Evolutionary conservation across 2,888 invertebrate species (phyloP).

Genomic region (Plebejus melissa): DNA sequence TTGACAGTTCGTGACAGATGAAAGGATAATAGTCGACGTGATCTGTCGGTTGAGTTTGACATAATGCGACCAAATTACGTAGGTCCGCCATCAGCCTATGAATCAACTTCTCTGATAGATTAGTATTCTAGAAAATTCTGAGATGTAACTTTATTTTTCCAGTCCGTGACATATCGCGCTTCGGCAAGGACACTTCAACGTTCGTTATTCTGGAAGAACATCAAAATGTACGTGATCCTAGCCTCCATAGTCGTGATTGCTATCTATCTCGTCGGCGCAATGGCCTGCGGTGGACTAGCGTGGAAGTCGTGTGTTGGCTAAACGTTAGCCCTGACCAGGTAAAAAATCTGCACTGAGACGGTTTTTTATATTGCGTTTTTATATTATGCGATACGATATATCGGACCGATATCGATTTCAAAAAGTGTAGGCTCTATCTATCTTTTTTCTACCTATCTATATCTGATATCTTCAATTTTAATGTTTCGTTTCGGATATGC

Average conservation of each 20-base stretch:
- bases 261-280: constrained; percentile 90
- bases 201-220: constrained; percentile 95
- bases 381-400: background rate
- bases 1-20: no score
- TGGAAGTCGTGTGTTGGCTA: constrained; percentile 85
- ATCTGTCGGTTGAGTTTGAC: no score
- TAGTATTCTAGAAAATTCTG: background rate
- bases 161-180: constrained; percentile 93
- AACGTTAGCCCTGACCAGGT: constrained; percentile 20
- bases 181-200: constrained; percentile 91
- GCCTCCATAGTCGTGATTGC: constrained; percentile 83
- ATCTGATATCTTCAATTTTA: background rate
- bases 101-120: background rate
- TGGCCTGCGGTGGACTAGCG: constrained; percentile 91
- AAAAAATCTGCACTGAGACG: constrained; percentile 3
- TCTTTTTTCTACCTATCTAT: background rate
- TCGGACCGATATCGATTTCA: background rate
- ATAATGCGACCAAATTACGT: no score
- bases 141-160: constrained; percentile 51
- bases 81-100: no score
- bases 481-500: background rate
- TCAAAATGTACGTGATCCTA: constrained; percentile 90
- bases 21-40: no score
- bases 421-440: background rate
- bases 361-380: background rate